Base-by-base conservation (phyloP, 2,797 vertebrate genomes). In the Myripristis jacobus region DNA sequence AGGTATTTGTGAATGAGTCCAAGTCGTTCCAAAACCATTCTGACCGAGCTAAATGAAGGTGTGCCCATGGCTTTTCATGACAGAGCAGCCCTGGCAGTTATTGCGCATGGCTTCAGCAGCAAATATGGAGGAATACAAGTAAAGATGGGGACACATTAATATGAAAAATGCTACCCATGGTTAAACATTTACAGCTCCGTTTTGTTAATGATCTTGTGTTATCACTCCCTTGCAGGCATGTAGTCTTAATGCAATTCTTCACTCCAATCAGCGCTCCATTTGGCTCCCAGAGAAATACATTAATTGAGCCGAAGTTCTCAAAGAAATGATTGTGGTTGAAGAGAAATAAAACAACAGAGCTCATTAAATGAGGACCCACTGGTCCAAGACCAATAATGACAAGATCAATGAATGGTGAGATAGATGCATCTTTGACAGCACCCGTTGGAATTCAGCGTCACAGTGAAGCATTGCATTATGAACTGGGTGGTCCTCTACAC, bases 131-230 rank as follows among this genome's bases (percentile, higher is more conserved):
- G 44, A 19, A 77, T 59, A 73, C 46, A n/a, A 59, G 68, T 24
- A 31, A 72, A 54, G 66, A 78, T 51, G 12, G 61, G 56, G 71
- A 75, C 54, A 65, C 80, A 87, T 89, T 82, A 84, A 66, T 78
- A 82, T 81, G 79, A 90, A 81, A 80, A 74, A 91, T 81, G 78
- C 53, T 64, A 66, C 81, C 75, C 64, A 41, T 10, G 51, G 55
- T 71, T 80, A 78, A 88, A 91, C 84, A 84, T 86, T 77, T 77
- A 43, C 73, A 18, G 75, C 75, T 71, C 56, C 57, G 73, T 84
- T 86, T 81, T 79, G 88, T 89, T 90, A 89, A 92, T 85, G 81
- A 91, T 90, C 84, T 77, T 62, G 34, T 52, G 70, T 87, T 92
- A 91, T 93, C 90, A 9, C 85, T 76, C 69, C 66, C 84, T 88